Evolutionary conservation across 2,113 vertebrate genomes (phyloP), one percentile per base, ranked within the genome.

Genomic region (Anguilla japonica): DNA sequence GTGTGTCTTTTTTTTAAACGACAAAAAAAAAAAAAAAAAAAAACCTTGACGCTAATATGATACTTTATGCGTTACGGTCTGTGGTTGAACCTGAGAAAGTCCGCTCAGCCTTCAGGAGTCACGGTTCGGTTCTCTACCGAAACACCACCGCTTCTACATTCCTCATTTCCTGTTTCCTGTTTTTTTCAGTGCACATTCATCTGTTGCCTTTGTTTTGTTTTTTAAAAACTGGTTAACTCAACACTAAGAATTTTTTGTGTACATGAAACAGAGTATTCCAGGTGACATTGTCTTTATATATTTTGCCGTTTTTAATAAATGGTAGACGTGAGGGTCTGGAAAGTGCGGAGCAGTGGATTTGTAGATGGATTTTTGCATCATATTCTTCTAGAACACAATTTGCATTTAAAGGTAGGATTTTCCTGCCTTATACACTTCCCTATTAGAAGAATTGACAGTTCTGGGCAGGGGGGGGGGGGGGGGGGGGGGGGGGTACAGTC

Each of bases 251-350:
- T 26, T 87, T 81, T 86, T 79, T 89, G 41, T 94, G 91, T 92
- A 92, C 83, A 90, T 39, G 80, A 88, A 85, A 86, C 81, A 88
- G 89, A 89, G 20, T 88, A 93, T 93, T 85, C 85, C 57, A 89
- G 88, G 89, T 81, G 92, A 60, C 39, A 89, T 88, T 87, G 86
- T 93, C 89, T 94, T 94, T 94, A 88, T 94, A 88, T 94, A 94
- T 93, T 94, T 93, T 90, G 82, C 85, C 88, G 79, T 92, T 95
- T 93, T 91, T 92, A 93, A 94, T 92, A 94, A 94, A 93, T 91
- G 50, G 82, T 90, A 78, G 67, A 26, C 78, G 87, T 84, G 15
- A 18, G 71, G 29, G 43, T 88, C 80, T 89, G 87, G 84, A 6
- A 88, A 50, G 15, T 78, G 26, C 13, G 16, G 3, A 29, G 6